Evolutionary conservation across 2,797 vertebrate genomes (phyloP).

Genomic region (Sylvilagus floridanus): DNA sequence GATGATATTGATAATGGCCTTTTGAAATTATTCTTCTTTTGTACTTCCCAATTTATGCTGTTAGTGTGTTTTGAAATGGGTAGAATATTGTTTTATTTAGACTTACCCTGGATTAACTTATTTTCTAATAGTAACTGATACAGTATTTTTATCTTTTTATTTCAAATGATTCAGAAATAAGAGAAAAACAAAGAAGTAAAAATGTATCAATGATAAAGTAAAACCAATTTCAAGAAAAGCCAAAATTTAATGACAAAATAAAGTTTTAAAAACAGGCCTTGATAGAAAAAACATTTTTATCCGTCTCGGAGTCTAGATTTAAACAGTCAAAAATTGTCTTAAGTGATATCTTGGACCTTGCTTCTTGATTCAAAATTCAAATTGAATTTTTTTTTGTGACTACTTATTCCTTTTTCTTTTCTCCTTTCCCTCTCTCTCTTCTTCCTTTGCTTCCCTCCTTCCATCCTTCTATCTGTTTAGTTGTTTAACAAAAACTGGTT

Average conservation of each 20-base stretch:
- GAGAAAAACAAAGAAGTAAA: background rate
- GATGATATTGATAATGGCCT: background rate
- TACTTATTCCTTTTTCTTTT: background rate
- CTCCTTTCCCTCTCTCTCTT: too few relatives aligned
- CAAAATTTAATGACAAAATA: slow-evolving; percentile 24
- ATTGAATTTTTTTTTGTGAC: background rate
- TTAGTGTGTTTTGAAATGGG: background rate
- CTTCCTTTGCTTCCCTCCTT: too few relatives aligned
- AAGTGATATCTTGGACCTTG: background rate
- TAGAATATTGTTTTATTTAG: background rate
- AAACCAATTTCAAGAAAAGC: background rate
- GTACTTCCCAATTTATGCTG: background rate
- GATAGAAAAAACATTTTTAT: background rate
- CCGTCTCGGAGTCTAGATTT: background rate
- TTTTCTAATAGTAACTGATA: background rate
- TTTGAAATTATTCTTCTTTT: slow-evolving; percentile 16
- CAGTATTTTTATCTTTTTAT: background rate
- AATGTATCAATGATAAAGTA: background rate
- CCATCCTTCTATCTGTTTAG: background rate
- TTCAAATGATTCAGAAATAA: slow-evolving; percentile 38
- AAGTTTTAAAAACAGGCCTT: background rate
- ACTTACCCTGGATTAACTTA: background rate
- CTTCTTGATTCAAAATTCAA: slow-evolving; percentile 38
- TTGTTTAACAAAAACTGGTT: slow-evolving; percentile 25
- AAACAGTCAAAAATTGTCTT: background rate